Evolutionary conservation across 2,113 vertebrate genomes (phyloP).

Genomic region (Archocentrus centrarchus): DNA sequence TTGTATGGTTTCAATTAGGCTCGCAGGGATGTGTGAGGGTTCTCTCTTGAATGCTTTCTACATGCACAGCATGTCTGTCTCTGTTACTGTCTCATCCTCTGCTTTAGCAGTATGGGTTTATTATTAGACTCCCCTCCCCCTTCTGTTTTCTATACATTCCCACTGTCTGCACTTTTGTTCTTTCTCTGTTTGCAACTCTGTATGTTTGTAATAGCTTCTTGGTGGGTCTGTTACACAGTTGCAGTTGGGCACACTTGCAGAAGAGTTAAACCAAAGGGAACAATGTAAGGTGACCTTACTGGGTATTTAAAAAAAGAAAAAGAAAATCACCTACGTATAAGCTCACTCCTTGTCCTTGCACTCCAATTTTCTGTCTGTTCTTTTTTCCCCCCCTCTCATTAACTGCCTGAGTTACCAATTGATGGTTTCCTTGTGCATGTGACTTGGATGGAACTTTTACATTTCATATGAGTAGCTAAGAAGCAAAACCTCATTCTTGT

Average conservation of each 20-base stretch:
- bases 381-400: neutral
- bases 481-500: slow-evolving; percentile 35
- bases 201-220: neutral
- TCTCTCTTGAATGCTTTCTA: slow-evolving; percentile 4
- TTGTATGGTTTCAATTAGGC: slow-evolving; percentile 72
- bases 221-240: neutral
- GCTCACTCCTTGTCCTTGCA: neutral
- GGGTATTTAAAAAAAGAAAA: neutral
- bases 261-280: slow-evolving; percentile 33
- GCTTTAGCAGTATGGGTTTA: neutral
- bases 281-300: slow-evolving; percentile 15
- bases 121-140: neutral
- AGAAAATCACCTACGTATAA: neutral
- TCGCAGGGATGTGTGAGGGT: slow-evolving; percentile 45
- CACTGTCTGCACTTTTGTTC: slow-evolving; percentile 3
- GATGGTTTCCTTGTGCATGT: neutral
- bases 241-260: slow-evolving; percentile 11
- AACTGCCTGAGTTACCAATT: slow-evolving; percentile 11
- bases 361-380: neutral
- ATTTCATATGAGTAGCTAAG: slow-evolving; percentile 16
- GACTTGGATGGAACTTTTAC: slow-evolving; percentile 15
- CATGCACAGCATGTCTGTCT: slow-evolving; percentile 8
- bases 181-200: neutral
- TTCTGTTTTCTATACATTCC: slow-evolving; percentile 6
- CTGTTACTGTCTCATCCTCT: slow-evolving; percentile 3